Conservation (phyloP, 2,888 invertebrate species). For the Drosophila incognita region DNA sequence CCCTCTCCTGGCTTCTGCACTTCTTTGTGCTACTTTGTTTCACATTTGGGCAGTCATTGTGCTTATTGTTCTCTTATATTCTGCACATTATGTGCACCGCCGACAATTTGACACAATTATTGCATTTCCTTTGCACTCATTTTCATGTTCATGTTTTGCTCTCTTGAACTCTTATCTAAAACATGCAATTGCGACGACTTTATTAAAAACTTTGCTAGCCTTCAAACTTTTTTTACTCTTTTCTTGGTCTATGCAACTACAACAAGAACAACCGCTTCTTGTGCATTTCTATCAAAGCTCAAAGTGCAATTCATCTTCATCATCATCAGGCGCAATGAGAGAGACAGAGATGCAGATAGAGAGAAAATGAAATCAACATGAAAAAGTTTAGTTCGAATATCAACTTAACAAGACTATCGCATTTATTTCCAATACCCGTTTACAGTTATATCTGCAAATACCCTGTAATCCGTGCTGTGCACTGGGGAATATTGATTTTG, state of each 20-base stretch:
- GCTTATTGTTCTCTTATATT: constrained; percentile 17
- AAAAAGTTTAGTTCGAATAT: constrained; percentile 50
- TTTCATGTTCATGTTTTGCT: constrained; percentile 8
- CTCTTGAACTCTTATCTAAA: constrained; percentile 39
- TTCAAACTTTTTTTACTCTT: constrained; percentile 22
- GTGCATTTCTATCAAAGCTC: constrained; percentile 69
- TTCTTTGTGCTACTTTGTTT: constrained; percentile 56
- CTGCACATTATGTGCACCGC: constrained; percentile 23
- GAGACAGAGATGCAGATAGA: constrained; percentile 4
- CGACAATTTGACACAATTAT: constrained; percentile 61
- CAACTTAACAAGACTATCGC: constrained; percentile 60
- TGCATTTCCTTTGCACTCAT: constrained; percentile 35
- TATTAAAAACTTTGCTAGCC: constrained; percentile 56
- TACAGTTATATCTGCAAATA: constrained; percentile 40
- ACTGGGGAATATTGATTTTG: background rate
- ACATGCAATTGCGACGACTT: constrained; percentile 69
- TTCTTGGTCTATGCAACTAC: constrained; percentile 9
- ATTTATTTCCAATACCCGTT: constrained; percentile 51
- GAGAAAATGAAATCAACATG: constrained; percentile 51
- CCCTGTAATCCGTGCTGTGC: background rate
- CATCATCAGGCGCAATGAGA: constrained; percentile 38
- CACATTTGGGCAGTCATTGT: constrained; percentile 39
- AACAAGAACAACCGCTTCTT: constrained; percentile 40
- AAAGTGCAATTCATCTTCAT: constrained; percentile 79
- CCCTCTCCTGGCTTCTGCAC: constrained; percentile 57